These are phyloP conservation scores for Synergus itoensis DNA, from an alignment of 2,888 invertebrate genomes.

Conservation along the genomic window DNA sequence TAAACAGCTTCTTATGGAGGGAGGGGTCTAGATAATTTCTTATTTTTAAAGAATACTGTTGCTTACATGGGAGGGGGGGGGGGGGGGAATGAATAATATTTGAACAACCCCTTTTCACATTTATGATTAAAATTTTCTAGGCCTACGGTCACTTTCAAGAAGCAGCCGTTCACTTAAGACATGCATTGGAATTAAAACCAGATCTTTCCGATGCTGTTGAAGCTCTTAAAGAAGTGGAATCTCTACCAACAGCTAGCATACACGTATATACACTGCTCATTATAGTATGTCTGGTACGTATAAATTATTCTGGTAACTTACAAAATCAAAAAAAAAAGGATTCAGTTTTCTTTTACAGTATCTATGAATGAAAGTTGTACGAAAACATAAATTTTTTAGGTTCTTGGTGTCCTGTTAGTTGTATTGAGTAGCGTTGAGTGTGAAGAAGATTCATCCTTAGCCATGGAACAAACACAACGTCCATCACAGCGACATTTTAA, in stretches of 20 bases:
- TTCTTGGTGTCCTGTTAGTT: slow-evolving; percentile 89
- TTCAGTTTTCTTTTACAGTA: slow-evolving; percentile 14
- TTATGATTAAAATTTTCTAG: slow-evolving; percentile 58
- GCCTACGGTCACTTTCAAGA: slow-evolving; percentile 94
- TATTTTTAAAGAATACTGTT: too few species aligned
- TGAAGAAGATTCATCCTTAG: slow-evolving; percentile 71
- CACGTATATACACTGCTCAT: slow-evolving; percentile 93
- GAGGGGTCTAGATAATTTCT: too few species aligned
- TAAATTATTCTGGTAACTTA: slow-evolving; percentile 7
- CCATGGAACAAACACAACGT: slow-evolving; percentile 73
- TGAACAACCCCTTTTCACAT: neutral
- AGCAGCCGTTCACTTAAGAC: slow-evolving; percentile 89
- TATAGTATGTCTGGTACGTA: slow-evolving; percentile 89
- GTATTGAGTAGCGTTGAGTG: slow-evolving; percentile 84
- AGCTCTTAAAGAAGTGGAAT: slow-evolving; percentile 90
- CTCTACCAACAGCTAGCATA: slow-evolving; percentile 88
- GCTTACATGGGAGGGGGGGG: too few species aligned
- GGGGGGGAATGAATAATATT: too few species aligned
- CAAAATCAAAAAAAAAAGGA: neutral
- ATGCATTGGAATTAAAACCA: slow-evolving; percentile 90
- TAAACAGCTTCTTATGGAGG: too few species aligned
- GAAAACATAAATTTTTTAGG: slow-evolving; percentile 78
- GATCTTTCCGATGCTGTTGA: slow-evolving; percentile 90
- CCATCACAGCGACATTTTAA: slow-evolving; percentile 90
- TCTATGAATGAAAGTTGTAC: neutral